Evolutionary conservation across 2,888 invertebrate species (phyloP), one percentile per base, ranked within the genome.

Genomic region (Drosophila nr. fundita): DNA sequence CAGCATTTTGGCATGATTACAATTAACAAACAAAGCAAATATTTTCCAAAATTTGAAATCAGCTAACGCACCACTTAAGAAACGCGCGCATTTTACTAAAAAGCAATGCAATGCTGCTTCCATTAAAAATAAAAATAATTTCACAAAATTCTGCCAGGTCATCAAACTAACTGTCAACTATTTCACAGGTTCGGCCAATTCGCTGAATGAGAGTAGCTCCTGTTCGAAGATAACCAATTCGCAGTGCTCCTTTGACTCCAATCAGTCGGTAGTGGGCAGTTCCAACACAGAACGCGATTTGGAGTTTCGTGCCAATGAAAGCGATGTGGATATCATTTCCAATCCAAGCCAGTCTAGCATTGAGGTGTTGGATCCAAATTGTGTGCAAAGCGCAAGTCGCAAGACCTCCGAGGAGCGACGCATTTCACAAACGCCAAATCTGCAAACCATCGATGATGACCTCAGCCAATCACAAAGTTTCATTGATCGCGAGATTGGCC

Each of bases 281-380:
- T 90, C 92, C n/a, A 90, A 91, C 64, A 91, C 91, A 10, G 92
- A 92, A 58, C 90, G 92, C 15, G 91, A 92, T 59, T 70, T 90
- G 45, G 91, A 91, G 67, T 90, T 90, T 62, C 91, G 91, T 64
- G 82, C 90, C 15, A 92, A 92, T 72, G 95, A 95, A 82, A 96
- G 96, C 91, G 96, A 96, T 84, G 95, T 96, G 71, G 95, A 96
- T 81, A 94, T 96, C 50, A 93, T 96, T 30, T 96, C 95, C 72
- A 96, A 96, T 92, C 96, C 96, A 18, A 96, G 96, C 92, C 95
- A 95, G 87, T 95, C 95, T 81, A 96, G 96, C 86, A 95, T 96
- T 65, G 95, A 95, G 92, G 94, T 95, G 36, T 90, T 95, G 58
- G 95, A 94, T 81, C 81, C 87, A 4, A 78, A 83, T n/a, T 89